Evolutionary conservation across 2,888 invertebrate species (phyloP), one percentile per base, ranked within the genome.

Genomic region (Calliscelio sp.): DNA sequence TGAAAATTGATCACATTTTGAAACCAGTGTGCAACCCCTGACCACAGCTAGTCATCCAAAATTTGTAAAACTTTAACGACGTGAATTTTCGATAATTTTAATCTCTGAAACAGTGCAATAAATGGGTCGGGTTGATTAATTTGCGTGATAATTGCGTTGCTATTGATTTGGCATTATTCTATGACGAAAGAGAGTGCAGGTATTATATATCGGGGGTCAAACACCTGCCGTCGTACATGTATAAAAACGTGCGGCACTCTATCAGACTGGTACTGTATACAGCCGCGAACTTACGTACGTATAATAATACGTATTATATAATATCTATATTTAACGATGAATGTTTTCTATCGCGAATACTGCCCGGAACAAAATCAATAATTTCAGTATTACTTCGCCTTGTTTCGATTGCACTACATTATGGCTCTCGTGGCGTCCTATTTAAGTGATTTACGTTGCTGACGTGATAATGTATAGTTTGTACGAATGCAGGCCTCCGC

Each of bases 401-500:
- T 25, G 71, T 79, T 79, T 71, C 71, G 65, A 73, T 79, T 44
- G 63, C 70, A 63, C 70, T 46, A 28, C 55, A 32, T 61, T 44
- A 70, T 55, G 46, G 63, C 32, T 24, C 74, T 73, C 66, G 73
- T 66, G 73, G n/a, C 73, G 73, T 66, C 44, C 73, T 57, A 66
- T 81, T 74, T 81, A 66, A 73, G 59, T 81, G 80, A 81, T 81
- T 81, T 81, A 81, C 68, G 66, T 74, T 68, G 59, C 74, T 81
- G 59, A 49, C 73, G 80, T 66, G 80, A 81, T 73, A 73, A 80
- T 73, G 32, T 61, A 81, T 51, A 46, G 59, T 65, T 65, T 70
- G 63, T 61, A 79, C 44, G 32, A 79, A 61, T 68, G 28, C 68
- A 61, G 28, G 57, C 63, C 51, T 51, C 46, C 28, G 63, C n/a